A percentile compares a stretch with the other conserved stretches of the same genome.
These are phyloP conservation scores for Diploscapter pachys DNA, from an alignment of 1,140 invertebrate species.

Conservation along the genomic window DNA sequence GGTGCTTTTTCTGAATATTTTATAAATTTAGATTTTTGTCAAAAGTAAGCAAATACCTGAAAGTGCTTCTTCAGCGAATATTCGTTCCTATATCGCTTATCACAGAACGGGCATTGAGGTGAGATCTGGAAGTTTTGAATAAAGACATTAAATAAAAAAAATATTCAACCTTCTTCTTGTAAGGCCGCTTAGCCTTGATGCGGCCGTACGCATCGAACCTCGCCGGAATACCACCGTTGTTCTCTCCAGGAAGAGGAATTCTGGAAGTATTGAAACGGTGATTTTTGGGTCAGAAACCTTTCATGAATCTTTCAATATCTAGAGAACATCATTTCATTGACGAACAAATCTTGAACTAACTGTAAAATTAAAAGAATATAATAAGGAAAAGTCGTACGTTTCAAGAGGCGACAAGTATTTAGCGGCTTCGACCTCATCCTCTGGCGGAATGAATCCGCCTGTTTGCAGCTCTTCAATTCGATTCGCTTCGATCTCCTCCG, in stretches of 20 bases:
- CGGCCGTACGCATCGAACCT: slow-evolving; percentile 49
- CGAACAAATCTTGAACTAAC: background rate
- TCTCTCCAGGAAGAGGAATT: slow-evolving; percentile 52
- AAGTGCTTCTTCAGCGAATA: slow-evolving; percentile 58
- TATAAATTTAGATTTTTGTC: background rate
- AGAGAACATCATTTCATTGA: slow-evolving; percentile 18
- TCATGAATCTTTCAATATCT: slow-evolving; percentile 11
- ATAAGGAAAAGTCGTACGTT: slow-evolving; percentile 2
- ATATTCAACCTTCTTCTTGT: slow-evolving; percentile 49
- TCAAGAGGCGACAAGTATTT: slow-evolving; percentile 42
- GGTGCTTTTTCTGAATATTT: slow-evolving; percentile 42
- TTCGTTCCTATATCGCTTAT: slow-evolving; percentile 57
- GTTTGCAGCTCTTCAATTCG: slow-evolving; percentile 51
- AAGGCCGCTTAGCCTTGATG: slow-evolving; percentile 46
- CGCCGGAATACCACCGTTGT: slow-evolving; percentile 44
- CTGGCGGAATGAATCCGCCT: slow-evolving; percentile 57
- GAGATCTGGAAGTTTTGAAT: slow-evolving; percentile 41
- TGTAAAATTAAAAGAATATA: slow-evolving; percentile 25
- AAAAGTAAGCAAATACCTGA: background rate
- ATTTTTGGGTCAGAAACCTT: slow-evolving; percentile 12
- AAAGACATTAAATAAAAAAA: background rate
- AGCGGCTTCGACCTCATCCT: slow-evolving; percentile 47
- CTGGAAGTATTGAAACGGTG: slow-evolving; percentile 22
- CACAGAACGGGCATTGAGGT: slow-evolving; percentile 57
- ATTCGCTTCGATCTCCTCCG: slow-evolving; percentile 55